A percentile compares a stretch with the other conserved stretches of the same genome.
phyloP scores from a whole-genome alignment of 1,140 invertebrate species.

The Notospermus geniculatus region DNA sequence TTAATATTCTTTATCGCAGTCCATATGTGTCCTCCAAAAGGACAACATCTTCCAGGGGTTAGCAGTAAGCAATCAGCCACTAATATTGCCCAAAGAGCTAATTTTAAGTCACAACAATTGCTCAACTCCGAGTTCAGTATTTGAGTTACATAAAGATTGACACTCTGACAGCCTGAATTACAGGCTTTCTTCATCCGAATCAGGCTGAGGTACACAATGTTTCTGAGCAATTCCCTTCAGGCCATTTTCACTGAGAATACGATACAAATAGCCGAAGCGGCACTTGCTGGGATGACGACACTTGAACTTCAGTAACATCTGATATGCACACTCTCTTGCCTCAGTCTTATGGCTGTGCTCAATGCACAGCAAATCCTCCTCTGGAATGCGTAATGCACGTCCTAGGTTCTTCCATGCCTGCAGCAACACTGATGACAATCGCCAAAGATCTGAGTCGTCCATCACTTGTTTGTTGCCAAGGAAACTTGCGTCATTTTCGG shows the following conservation, averaged over 20 bases:
- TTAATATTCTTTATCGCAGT: too few species aligned
- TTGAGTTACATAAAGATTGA: too few species aligned
- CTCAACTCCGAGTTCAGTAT: too few species aligned
- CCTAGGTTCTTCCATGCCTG: slow-evolving; percentile 36
- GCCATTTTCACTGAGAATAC: slow-evolving; percentile 31
- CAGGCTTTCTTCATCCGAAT: too few species aligned
- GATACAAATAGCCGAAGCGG: slow-evolving; percentile 39
- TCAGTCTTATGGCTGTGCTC: slow-evolving; percentile 28
- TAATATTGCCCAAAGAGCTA: too few species aligned
- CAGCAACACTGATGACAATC: slow-evolving; percentile 28
- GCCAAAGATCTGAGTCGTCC: slow-evolving; percentile 32
- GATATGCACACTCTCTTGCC: slow-evolving; percentile 42
- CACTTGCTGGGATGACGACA: slow-evolving; percentile 30
- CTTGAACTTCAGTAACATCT: slow-evolving; percentile 44
- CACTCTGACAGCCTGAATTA: too few species aligned
- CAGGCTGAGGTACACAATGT: slow-evolving; percentile 1
- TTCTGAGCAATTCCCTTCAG: slow-evolving; percentile 39
- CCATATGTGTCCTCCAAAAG: too few species aligned
- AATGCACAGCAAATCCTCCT: slow-evolving; percentile 34
- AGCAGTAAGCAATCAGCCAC: too few species aligned
- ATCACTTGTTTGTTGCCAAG: slow-evolving; percentile 11
- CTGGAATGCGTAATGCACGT: slow-evolving; percentile 35
- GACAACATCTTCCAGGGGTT: too few species aligned
- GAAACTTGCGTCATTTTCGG: slow-evolving; percentile 9
- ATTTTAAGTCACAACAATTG: too few species aligned